A percentile compares a stretch with the other conserved stretches of the same genome.
These are phyloP conservation scores for Mormyrops boulengeri DNA, from an alignment of 2,797 vertebrate species.

Conservation along the genomic window DNA sequence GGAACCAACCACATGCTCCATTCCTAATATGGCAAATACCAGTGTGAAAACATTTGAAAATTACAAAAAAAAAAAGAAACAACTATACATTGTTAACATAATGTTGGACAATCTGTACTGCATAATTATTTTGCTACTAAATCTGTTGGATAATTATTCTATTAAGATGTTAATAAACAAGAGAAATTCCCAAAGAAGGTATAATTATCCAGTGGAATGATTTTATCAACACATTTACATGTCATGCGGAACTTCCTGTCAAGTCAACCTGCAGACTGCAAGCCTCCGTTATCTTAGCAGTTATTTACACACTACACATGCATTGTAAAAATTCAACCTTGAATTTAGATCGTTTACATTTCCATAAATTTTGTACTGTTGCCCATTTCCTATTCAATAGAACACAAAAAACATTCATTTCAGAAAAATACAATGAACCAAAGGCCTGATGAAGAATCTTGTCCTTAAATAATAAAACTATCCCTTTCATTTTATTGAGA, in stretches of 20 bases:
- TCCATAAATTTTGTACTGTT: background rate
- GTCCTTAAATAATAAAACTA: background rate
- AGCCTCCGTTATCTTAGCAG: background rate
- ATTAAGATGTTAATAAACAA: constrained; percentile 20
- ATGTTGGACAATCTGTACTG: background rate
- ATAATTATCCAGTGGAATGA: constrained; percentile 1
- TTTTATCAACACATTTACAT: background rate
- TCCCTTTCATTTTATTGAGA: background rate
- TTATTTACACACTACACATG: background rate
- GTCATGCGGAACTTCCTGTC: background rate
- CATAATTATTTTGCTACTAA: constrained; percentile 12
- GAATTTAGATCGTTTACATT: background rate
- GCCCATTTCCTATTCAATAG: background rate
- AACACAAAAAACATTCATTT: background rate
- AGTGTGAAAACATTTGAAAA: background rate
- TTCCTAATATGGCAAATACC: background rate
- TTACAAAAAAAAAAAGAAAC: background rate
- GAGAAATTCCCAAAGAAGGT: constrained; percentile 5
- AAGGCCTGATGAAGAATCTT: background rate
- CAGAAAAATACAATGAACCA: background rate
- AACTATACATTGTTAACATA: background rate
- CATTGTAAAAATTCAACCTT: background rate
- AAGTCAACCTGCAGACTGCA: background rate
- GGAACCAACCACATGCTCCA: background rate
- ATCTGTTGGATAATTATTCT: background rate